Evolutionary conservation across 2,888 invertebrate species (phyloP), one percentile per base, ranked within the genome.

Genomic region (Ectropis crepuscularia): DNA sequence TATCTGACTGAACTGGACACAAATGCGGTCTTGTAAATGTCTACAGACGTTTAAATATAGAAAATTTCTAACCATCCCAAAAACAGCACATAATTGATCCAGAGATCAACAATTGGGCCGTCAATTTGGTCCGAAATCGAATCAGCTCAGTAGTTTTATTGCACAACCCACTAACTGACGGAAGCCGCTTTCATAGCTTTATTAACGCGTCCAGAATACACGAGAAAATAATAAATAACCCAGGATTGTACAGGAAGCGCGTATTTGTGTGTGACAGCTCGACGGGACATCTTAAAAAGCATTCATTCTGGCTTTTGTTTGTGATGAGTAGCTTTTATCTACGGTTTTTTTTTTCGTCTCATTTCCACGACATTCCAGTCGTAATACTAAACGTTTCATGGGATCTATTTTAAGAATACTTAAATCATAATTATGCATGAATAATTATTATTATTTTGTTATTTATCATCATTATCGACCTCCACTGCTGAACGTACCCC

Each of bases 151-250:
- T 68, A 65, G 70, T 68, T 68, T 72, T 68, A 67, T 72, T 70
- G 64, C 64, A 67, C 55, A 70, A 68, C 65, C 68, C 64, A 69
- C 55, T 57, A 65, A 63, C 58, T 39, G 50, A 16, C 70, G 70
- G 72, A 72, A 68, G 63, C 65, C 37, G 65, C 65, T 64, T 70
- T 70, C 70, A 70, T 72, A 64, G 68, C 53, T 68, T 70, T 72
- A 72, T 72, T 70, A 72, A 70, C 70, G 67, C 70, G 81, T 80
- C 76, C 51, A 65, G 70, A 76, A 78, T 73, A 77, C 69, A 63
- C 74, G 76, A 78, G 74, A 79, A 67, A 67, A 74, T 73, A 76
- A 86, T 86, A 86, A 85, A 86, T 83, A 81, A 61, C 51, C 11
- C 60, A 45, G 38, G 38, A 11, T 59, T 59, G 48, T 50, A 42